A percentile compares a stretch with the other conserved stretches of the same genome.
phyloP scores from a whole-genome alignment of 2,113 vertebrate genomes.

The Tangachromis dhanisi region DNA sequence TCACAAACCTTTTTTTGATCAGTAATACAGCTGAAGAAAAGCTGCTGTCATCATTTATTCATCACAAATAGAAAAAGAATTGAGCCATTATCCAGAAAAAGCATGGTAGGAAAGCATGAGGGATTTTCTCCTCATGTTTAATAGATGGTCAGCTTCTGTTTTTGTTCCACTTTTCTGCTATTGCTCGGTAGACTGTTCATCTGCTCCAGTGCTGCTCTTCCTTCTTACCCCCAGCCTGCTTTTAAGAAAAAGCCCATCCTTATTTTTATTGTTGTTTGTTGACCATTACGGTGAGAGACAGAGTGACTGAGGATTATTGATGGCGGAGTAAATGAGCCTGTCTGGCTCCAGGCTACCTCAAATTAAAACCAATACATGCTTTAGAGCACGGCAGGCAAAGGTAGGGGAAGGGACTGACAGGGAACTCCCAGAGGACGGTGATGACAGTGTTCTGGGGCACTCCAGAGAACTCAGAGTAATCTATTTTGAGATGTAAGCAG shows the following conservation, averaged over 20 bases:
- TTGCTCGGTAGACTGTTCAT: not conserved
- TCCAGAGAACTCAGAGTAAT: not conserved
- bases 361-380: not conserved
- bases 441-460: not conserved
- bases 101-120: not conserved
- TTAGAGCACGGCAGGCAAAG: not conserved
- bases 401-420: not conserved
- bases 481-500: not conserved
- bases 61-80: conserved; percentile 12
- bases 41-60: conserved; percentile 40
- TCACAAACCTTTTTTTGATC: not conserved
- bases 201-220: not conserved
- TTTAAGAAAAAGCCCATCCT: not conserved
- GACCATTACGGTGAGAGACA: not conserved
- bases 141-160: conserved; percentile 19
- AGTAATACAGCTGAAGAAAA: not conserved
- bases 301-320: not conserved
- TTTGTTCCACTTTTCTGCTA: not conserved
- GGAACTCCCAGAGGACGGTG: not conserved
- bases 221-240: not conserved
- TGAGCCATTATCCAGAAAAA: conserved; percentile 21
- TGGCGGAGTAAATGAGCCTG: not conserved
- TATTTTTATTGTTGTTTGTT: not conserved
- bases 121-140: conserved; percentile 38
- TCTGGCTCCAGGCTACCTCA: not conserved